These are phyloP conservation scores for Druon quercuslanigerum DNA, from an alignment of 1,140 invertebrate genomes.

Conservation along the genomic window DNA sequence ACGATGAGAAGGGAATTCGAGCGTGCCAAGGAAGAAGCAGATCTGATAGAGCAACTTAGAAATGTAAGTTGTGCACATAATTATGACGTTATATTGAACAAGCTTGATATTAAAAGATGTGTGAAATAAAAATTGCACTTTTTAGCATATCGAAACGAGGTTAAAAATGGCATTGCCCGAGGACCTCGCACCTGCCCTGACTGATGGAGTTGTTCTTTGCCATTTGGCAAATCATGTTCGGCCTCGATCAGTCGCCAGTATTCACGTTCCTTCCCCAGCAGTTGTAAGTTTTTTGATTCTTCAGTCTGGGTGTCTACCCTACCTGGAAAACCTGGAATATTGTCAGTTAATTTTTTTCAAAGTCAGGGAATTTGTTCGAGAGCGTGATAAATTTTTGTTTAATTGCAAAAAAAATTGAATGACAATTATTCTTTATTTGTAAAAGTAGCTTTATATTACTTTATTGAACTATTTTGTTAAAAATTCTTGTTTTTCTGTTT, in stretches of 20 bases:
- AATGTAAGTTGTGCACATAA: slow-evolving; percentile 79
- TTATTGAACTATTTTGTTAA: too few relatives aligned
- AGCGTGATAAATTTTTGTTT: too few relatives aligned
- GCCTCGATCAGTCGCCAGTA: slow-evolving; percentile 91
- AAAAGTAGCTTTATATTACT: too few relatives aligned
- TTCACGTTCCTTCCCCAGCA: slow-evolving; percentile 95
- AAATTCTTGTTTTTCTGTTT: too few relatives aligned
- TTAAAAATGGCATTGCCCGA: slow-evolving; percentile 92
- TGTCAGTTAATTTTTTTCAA: too few relatives aligned
- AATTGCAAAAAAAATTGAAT: too few relatives aligned
- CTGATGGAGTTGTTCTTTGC: slow-evolving; percentile 94
- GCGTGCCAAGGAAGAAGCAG: slow-evolving; percentile 91
- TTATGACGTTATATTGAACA: slow-evolving; percentile 41
- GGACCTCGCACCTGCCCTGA: slow-evolving; percentile 89
- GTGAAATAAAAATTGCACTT: slow-evolving; percentile 9
- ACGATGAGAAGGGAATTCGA: slow-evolving; percentile 95
- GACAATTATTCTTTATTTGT: too few relatives aligned
- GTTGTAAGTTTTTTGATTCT: slow-evolving; percentile 81
- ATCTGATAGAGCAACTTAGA: slow-evolving; percentile 88
- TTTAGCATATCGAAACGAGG: slow-evolving; percentile 91
- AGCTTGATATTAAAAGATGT: slow-evolving; percentile 20
- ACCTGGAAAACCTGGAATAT: too few relatives aligned
- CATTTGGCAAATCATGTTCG: slow-evolving; percentile 94
- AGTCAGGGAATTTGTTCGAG: too few relatives aligned
- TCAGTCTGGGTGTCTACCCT: background rate